Evolutionary conservation across 2,113 vertebrate genomes (phyloP).

Genomic region (Coturnix japonica): DNA sequence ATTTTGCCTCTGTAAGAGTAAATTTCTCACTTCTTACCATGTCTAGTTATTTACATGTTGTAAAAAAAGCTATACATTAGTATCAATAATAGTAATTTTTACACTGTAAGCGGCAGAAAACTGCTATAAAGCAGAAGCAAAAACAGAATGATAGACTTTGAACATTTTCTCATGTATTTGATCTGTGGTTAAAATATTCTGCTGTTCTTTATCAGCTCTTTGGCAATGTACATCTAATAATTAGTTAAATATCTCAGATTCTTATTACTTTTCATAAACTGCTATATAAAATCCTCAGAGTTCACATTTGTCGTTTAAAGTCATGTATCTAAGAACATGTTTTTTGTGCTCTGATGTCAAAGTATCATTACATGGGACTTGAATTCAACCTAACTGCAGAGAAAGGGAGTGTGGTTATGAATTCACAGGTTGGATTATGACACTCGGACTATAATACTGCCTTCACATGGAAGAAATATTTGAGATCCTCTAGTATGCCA

Average conservation of each 20-base stretch:
- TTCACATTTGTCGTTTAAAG: background rate
- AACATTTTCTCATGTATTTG: background rate
- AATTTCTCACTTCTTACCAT: background rate
- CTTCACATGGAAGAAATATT: background rate
- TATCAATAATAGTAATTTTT: background rate
- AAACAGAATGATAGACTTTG: background rate
- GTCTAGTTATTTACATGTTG: background rate
- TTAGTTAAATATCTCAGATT: background rate
- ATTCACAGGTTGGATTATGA: background rate
- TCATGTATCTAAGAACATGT: background rate
- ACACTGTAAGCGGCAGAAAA: background rate
- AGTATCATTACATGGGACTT: accelerated
- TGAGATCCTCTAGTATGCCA: background rate
- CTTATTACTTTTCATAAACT: background rate
- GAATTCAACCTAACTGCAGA: background rate
- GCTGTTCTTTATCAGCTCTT: background rate
- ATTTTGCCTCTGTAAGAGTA: background rate
- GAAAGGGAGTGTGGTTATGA: background rate
- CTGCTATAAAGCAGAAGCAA: background rate
- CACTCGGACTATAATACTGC: accelerated
- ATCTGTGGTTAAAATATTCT: background rate
- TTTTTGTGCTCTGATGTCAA: background rate
- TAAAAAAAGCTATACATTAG: background rate
- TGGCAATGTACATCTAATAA: background rate
- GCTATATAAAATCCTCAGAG: background rate